A percentile compares a stretch with the other conserved stretches of the same genome.
Evolutionary conservation across 2,888 invertebrate genomes (phyloP).

Genomic region (Eubasilissa splendida): DNA sequence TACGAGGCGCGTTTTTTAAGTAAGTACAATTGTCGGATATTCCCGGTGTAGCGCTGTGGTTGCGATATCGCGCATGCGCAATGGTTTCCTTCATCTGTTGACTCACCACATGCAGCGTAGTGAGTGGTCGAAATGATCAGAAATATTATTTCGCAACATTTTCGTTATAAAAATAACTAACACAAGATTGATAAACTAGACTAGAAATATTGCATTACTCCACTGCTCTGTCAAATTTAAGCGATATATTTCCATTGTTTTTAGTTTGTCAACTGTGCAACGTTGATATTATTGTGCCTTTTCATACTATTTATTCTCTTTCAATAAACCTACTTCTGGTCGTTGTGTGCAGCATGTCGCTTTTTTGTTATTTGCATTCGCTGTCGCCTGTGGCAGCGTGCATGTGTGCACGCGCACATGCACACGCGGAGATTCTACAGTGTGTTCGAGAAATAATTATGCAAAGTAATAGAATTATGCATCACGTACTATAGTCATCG

Average conservation of each 20-base stretch:
- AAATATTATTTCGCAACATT: too few relatives aligned
- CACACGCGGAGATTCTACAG: constrained; percentile 23
- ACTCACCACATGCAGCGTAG: too few relatives aligned
- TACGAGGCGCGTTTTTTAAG: too few relatives aligned
- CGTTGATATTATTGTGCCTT: constrained; percentile 49
- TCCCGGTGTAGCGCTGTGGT: too few relatives aligned
- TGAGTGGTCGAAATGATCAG: too few relatives aligned
- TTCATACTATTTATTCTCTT: constrained; percentile 32
- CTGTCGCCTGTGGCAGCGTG: neutral
- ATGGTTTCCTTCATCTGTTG: too few relatives aligned
- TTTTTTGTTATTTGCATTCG: neutral
- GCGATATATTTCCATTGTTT: constrained; percentile 54
- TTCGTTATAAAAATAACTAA: too few relatives aligned
- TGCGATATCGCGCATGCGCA: too few relatives aligned
- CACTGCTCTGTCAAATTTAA: constrained; percentile 46
- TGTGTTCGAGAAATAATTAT: constrained; percentile 45
- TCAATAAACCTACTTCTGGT: neutral
- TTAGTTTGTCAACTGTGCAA: constrained; percentile 54
- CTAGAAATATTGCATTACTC: constrained; percentile 7
- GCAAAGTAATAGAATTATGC: constrained; percentile 46
- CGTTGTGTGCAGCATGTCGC: neutral
- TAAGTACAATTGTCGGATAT: too few relatives aligned
- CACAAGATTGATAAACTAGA: too few relatives aligned
- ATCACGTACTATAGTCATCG: constrained; percentile 33
- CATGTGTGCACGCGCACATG: neutral